Base-by-base conservation (phyloP, 2,113 vertebrate species). In the Trichomycterus rosablanca region DNA sequence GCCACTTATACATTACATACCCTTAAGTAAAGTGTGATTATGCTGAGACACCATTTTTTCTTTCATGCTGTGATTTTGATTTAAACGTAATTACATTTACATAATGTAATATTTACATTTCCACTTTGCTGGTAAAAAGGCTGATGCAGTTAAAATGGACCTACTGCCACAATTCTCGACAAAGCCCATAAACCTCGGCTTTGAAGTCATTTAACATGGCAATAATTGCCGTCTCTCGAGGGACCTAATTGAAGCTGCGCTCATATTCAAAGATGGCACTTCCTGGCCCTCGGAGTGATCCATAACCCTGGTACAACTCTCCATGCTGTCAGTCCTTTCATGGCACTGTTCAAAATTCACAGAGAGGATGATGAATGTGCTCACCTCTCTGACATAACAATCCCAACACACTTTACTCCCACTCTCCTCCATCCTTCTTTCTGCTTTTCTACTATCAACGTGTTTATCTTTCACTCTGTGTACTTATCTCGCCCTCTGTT, bases 151-250 rank as follows among this genome's bases (percentile, higher is more conserved):
- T 5, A 30, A 30, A 30, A 7, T 30, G 26, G 2, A 40, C 32
- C n/a, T n/a, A n/a, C 43, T 35, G 53, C 55, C 42, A 39, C 54
- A 48, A 56, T 59, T 55, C 54, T 58, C 28, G 54, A 44, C n/a
- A n/a, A n/a, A n/a, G n/a, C n/a, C n/a, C n/a, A 16, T 7, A 40
- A 55, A 59, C 10, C 19, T 64, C 58, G 71, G 71, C 58, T 63
- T 43, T 70, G 54, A 56, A 72, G 59, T 70, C 51, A 74, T 77
- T 72, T 60, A 77, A 69, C 54, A 71, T 59, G 34, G 26, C 44
- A 56, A 64, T 73, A 68, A 68, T 73, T 71, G 71, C 46, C 49
- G 14, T 63, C 50, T 58, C 63, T 68, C 49, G n/a, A 50, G 67
- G 66, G 60, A 18, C 46, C 42, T 23, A 58, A 42, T 58, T 34